These are phyloP conservation scores for Drosophila ogumai DNA, from an alignment of 1,140 invertebrate species.

Conservation along the genomic window DNA sequence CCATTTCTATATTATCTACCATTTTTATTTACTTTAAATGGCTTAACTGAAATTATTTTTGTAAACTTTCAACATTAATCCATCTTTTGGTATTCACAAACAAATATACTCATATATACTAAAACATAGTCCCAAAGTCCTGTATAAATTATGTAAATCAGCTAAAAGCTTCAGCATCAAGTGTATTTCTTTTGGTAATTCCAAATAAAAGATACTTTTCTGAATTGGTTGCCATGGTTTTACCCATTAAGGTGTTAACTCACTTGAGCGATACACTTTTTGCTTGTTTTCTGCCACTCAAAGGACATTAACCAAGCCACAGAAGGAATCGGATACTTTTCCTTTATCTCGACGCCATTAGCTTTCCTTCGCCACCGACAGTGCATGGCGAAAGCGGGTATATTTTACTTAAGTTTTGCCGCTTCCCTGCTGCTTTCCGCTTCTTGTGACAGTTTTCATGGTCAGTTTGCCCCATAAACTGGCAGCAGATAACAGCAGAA, in stretches of 20 bases:
- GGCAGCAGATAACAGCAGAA: constrained; percentile 75
- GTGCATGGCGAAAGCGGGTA: constrained; percentile 29
- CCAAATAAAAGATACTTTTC: constrained; percentile 5
- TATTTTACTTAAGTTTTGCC: constrained; percentile 43
- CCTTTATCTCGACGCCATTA: constrained; percentile 51
- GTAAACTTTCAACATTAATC: neutral
- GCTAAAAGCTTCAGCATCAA: neutral
- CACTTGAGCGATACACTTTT: constrained; percentile 1
- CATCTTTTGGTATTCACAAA: no score
- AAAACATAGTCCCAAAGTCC: neutral
- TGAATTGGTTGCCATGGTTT: constrained; percentile 1
- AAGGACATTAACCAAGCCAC: constrained; percentile 29
- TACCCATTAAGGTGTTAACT: constrained; percentile 19
- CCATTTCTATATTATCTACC: neutral
- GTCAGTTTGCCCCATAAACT: constrained; percentile 75
- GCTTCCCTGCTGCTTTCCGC: constrained; percentile 40
- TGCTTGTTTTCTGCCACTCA: constrained; percentile 4
- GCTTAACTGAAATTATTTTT: neutral
- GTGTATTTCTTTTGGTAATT: neutral
- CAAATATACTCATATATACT: no score
- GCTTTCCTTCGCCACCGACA: constrained; percentile 19
- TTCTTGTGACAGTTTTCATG: constrained; percentile 71
- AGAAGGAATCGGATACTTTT: constrained; percentile 44
- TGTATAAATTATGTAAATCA: constrained; percentile 4
- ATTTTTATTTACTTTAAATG: neutral